phyloP scores from a whole-genome alignment of 1,140 invertebrate species.

The Parasteatoda tepidariorum region DNA sequence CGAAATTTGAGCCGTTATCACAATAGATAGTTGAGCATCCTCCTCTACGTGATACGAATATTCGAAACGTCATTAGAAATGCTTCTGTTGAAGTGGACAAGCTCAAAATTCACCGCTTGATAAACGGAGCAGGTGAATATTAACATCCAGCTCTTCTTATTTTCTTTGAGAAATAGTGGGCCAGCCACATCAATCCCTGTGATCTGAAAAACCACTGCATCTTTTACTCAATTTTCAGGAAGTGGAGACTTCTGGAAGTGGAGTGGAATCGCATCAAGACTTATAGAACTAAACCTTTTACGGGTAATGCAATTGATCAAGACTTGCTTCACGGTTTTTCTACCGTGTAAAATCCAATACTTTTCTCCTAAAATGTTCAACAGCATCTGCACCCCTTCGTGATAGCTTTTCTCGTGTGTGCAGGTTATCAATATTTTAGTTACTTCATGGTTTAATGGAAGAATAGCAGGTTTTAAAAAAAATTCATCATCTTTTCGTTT shows the following conservation, averaged over 20 bases:
- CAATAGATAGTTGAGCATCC: background rate
- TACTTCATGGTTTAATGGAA: background rate
- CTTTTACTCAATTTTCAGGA: background rate
- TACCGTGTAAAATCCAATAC: background rate
- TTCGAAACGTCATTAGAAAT: background rate
- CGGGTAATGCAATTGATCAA: background rate
- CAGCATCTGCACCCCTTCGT: background rate
- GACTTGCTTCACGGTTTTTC: background rate
- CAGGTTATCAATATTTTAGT: no score
- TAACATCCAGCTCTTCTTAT: background rate
- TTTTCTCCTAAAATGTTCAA: background rate
- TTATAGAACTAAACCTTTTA: background rate
- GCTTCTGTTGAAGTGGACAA: background rate
- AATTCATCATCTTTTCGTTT: no score
- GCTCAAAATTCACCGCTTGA: background rate
- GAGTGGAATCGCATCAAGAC: no score
- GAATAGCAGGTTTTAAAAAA: background rate
- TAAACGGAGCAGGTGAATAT: background rate
- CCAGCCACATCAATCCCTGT: background rate
- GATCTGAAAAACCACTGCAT: background rate
- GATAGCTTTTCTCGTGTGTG: background rate
- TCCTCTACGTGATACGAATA: background rate
- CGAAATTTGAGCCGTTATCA: background rate
- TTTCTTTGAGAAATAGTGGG: background rate
- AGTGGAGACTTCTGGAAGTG: no score